Conservation (phyloP, 2,888 invertebrate species). For the Bombyx huttoni region DNA sequence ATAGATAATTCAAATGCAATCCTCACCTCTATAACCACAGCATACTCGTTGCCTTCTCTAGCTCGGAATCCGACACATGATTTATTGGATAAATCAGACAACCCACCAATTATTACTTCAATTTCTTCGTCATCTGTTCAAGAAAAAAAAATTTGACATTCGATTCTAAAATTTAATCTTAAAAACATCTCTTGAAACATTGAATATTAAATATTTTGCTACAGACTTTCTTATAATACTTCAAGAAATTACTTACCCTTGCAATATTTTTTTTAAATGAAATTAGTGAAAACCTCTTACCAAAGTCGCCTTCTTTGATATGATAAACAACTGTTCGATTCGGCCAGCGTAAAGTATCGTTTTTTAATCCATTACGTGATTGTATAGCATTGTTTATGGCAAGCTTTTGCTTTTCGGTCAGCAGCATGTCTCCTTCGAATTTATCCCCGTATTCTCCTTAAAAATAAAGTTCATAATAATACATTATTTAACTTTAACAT, state of each 20-base stretch:
- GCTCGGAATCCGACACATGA: slow-evolving; percentile 52
- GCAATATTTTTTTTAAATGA: slow-evolving; percentile 5
- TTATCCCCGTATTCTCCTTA: slow-evolving; percentile 44
- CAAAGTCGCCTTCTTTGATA: slow-evolving; percentile 51
- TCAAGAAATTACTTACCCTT: too few species aligned
- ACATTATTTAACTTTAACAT: not conserved
- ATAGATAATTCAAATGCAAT: not conserved
- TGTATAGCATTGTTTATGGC: slow-evolving; percentile 27
- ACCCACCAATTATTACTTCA: slow-evolving; percentile 42
- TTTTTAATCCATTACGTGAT: slow-evolving; percentile 50
- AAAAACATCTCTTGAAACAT: not conserved
- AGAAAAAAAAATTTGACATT: slow-evolving; percentile 1
- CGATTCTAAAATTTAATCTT: too few species aligned
- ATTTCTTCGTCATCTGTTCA: slow-evolving; percentile 46
- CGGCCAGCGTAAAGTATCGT: slow-evolving; percentile 57
- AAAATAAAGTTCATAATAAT: not conserved
- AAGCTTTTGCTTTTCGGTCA: slow-evolving; percentile 31
- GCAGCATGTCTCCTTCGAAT: slow-evolving; percentile 66
- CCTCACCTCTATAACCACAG: slow-evolving; percentile 48
- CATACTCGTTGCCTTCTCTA: slow-evolving; percentile 36
- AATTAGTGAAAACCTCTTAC: slow-evolving; percentile 23
- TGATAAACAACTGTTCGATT: slow-evolving; percentile 51
- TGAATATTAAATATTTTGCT: too few species aligned
- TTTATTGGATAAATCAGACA: slow-evolving; percentile 51
- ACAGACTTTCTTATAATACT: too few species aligned